Evolutionary conservation across 1,140 invertebrate genomes (phyloP), one percentile per base, ranked within the genome.

Genomic region (Halesus radiatus): DNA sequence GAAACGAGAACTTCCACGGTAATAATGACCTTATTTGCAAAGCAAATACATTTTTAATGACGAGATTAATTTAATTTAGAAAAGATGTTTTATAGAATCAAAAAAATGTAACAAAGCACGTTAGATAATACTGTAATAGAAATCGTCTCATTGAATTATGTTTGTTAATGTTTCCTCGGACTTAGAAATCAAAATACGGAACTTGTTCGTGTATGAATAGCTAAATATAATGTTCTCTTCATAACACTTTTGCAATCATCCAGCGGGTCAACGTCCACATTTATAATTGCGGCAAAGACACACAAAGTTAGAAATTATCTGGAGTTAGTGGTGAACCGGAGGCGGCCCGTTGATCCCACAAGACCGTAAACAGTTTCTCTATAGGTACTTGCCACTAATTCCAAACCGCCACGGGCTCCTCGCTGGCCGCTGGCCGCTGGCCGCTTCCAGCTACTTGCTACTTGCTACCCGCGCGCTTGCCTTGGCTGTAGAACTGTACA

Each of bases 361-460:
- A 58, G 52, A 75, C 26, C 29, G 54, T 75, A 75, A 75, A 75
- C 72, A 75, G 68, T 75, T 75, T 75, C 72, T 29, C 53, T 72
- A 26, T 10, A 13, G 26, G n/a, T 60, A 75, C n/a, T 58, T 58
- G 29, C 32, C 72, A 58, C 53, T 75, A 56, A 75, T 75, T 75
- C 72, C 72, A 29, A 16, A 53, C 50, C 26, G 72, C 72, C 72
- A 58, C 23, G 26, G 72, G 72, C 72, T 16, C 7, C 66, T 22
- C 23, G 22, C 62, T 3, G 2, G 3, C 62, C 29, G 13, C 5
- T 32, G 7, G 32, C 23, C 32, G 26, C 62, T n/a, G n/a, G n/a
- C n/a, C n/a, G n/a, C n/a, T 16, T 66, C 32, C 62, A 13, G 32
- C 32, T 32, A 32, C 32, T 3, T 32, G 32, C 32, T 32, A 32